These are phyloP conservation scores for Holothuria scabra DNA, from an alignment of 53 echinoderm and acorn worm genomes.

Conservation along the genomic window DNA sequence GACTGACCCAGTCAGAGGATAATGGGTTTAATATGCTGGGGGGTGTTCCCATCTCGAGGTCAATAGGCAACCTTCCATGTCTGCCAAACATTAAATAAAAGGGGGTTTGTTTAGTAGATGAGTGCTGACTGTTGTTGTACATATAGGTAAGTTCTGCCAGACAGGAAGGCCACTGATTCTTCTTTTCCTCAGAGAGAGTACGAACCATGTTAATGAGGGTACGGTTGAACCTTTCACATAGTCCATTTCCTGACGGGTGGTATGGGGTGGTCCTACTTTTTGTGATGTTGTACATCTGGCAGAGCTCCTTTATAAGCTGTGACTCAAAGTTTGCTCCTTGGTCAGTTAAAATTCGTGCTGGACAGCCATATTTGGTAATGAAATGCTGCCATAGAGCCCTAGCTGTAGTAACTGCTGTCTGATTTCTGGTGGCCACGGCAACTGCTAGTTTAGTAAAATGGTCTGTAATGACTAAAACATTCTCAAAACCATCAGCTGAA, in stretches of 20 bases:
- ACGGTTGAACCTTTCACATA: constrained; percentile 31
- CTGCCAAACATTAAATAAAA: constrained; percentile 33
- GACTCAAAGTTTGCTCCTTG: too few relatives aligned
- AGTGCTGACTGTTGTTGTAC: constrained; percentile 10
- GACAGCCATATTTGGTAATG: too few relatives aligned
- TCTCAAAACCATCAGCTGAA: too few relatives aligned
- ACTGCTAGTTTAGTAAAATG: too few relatives aligned
- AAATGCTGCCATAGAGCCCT: too few relatives aligned
- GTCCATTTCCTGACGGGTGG: constrained; percentile 31
- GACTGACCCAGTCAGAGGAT: too few relatives aligned
- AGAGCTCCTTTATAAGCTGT: neutral
- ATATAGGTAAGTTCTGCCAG: constrained; percentile 27
- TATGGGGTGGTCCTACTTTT: constrained; percentile 18
- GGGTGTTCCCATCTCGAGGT: too few relatives aligned
- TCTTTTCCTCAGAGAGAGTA: constrained; percentile 4
- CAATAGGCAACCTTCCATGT: constrained; percentile 12
- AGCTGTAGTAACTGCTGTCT: too few relatives aligned
- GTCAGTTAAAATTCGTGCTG: too few relatives aligned
- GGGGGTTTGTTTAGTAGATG: constrained; percentile 27
- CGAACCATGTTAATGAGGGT: constrained; percentile 37
- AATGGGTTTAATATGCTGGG: too few relatives aligned
- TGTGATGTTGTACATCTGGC: constrained; percentile 2
- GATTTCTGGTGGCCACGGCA: too few relatives aligned
- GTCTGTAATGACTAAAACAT: too few relatives aligned
- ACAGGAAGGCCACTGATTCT: neutral